These are phyloP conservation scores for Catamblyrhynchus diadema DNA, from an alignment of 2,797 vertebrate genomes.

Conservation along the genomic window DNA sequence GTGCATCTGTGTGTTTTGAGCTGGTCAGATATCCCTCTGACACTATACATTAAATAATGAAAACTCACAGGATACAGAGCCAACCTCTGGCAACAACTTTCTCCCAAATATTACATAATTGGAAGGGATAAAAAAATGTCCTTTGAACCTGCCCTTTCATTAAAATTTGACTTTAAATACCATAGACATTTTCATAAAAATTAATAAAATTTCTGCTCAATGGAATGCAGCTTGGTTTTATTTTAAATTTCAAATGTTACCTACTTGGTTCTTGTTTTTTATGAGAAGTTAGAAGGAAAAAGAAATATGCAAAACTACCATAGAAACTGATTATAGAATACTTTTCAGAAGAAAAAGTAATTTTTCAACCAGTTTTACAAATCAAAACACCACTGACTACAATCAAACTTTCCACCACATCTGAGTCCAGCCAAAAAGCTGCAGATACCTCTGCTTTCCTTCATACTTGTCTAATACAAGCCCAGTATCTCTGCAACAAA, in stretches of 20 bases:
- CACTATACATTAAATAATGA: not conserved
- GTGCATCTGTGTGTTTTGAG: not conserved
- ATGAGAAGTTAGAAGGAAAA: not conserved
- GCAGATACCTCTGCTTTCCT: not conserved
- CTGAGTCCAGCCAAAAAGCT: not conserved
- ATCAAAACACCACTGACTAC: not conserved
- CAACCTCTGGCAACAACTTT: not conserved
- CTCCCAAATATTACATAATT: not conserved
- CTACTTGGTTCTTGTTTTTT: not conserved
- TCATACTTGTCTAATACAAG: rapidly evolving
- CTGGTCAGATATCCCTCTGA: not conserved
- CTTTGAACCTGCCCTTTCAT: not conserved
- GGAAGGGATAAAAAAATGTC: not conserved
- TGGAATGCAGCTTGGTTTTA: not conserved
- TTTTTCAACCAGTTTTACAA: not conserved
- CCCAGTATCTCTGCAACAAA: not conserved
- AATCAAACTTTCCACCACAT: not conserved
- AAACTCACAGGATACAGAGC: not conserved
- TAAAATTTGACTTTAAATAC: not conserved
- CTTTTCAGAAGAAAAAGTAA: not conserved
- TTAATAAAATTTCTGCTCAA: not conserved
- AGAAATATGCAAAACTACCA: not conserved
- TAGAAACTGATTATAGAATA: not conserved
- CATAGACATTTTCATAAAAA: not conserved
- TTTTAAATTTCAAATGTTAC: not conserved